Evolutionary conservation across 1,140 invertebrate species (phyloP).

Genomic region (Tetragnatha versicolor): DNA sequence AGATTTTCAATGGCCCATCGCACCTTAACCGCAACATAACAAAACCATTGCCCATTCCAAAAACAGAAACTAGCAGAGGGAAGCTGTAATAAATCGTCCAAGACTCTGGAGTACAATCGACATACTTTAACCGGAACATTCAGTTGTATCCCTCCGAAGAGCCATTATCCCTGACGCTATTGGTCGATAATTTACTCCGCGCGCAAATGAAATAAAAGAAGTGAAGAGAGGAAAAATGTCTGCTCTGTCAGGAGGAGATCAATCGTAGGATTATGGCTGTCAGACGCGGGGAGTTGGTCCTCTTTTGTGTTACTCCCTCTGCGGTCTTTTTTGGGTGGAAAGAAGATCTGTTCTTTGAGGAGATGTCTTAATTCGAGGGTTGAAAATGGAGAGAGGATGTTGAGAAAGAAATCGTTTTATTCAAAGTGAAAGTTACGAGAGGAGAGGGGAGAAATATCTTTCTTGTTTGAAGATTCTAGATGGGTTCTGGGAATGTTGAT

Average conservation of each 20-base stretch:
- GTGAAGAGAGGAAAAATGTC: background rate
- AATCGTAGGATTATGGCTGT: constrained; percentile 17
- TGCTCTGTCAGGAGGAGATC: constrained; percentile 3
- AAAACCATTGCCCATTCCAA: no score
- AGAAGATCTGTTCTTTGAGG: background rate
- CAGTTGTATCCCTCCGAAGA: background rate
- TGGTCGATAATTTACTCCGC: constrained; percentile 5
- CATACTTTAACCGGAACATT: background rate
- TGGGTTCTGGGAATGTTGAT: no score
- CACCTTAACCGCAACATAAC: no score
- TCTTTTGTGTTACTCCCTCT: background rate
- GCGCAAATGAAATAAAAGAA: constrained; percentile 22
- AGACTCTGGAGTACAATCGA: background rate
- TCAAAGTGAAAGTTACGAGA: no score
- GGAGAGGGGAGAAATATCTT: no score
- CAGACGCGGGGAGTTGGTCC: constrained; percentile 1
- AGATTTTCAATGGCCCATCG: no score
- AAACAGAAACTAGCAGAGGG: no score
- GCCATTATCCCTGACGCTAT: background rate
- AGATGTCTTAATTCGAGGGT: constrained; percentile 8
- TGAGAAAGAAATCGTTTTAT: no score
- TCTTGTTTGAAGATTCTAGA: no score
- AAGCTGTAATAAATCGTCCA: no score
- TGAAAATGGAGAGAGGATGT: no score
- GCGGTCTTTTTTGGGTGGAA: background rate